Percentiles rank a stretch among this genome's conserved stretches.
Evolutionary conservation across 2,888 invertebrate species (phyloP).

Genomic region (Yponomeuta evonymella): DNA sequence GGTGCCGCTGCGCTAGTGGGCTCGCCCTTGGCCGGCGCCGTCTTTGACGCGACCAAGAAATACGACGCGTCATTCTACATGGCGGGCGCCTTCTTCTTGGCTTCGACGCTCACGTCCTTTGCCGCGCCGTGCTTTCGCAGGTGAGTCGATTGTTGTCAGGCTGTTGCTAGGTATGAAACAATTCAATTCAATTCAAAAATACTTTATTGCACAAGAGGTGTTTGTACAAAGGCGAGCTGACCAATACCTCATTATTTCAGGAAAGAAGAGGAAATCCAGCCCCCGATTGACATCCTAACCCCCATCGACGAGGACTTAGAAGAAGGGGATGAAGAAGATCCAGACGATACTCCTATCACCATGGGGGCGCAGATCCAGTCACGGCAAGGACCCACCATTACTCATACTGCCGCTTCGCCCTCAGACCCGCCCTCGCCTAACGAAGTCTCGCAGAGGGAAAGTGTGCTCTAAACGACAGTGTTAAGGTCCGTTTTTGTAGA

Average conservation of each 20-base stretch:
- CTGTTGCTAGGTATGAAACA: too few species aligned
- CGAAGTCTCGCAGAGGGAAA: slow-evolving; percentile 74
- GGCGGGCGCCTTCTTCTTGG: slow-evolving; percentile 91
- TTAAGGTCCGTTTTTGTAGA: not conserved
- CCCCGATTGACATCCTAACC: slow-evolving; percentile 82
- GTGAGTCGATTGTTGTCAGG: slow-evolving; percentile 27
- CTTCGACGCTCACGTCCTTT: slow-evolving; percentile 90
- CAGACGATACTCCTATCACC: slow-evolving; percentile 81
- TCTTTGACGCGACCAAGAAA: slow-evolving; percentile 90
- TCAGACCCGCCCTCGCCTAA: slow-evolving; percentile 60
- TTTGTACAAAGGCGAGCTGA: too few species aligned
- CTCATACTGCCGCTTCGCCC: slow-evolving; percentile 85
- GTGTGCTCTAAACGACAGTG: slow-evolving; percentile 76
- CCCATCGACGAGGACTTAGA: slow-evolving; percentile 88
- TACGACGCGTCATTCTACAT: slow-evolving; percentile 95
- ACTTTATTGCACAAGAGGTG: too few species aligned
- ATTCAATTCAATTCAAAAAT: too few species aligned
- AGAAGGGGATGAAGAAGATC: slow-evolving; percentile 84
- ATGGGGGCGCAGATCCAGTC: slow-evolving; percentile 66
- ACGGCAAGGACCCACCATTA: slow-evolving; percentile 81
- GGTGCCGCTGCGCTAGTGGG: slow-evolving; percentile 95
- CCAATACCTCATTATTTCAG: slow-evolving; percentile 29
- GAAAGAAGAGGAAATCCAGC: slow-evolving; percentile 77
- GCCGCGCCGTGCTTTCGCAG: slow-evolving; percentile 82
- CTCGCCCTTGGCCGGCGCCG: slow-evolving; percentile 88